Base-by-base conservation (phyloP, 1,140 invertebrate species). In the Ceratoteleas bidentatus region DNA sequence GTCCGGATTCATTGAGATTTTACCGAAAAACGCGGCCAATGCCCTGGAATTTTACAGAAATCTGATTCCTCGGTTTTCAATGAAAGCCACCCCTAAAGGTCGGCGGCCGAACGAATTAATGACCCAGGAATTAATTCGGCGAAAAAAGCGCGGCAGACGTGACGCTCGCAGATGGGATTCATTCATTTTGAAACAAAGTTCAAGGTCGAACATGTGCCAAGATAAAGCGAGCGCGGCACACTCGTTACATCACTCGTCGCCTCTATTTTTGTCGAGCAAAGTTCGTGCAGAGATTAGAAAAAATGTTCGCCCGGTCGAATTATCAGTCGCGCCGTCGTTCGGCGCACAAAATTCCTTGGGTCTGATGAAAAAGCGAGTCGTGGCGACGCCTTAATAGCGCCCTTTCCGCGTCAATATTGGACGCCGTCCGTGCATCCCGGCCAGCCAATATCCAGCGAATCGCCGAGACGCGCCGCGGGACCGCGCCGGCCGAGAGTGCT, bases 401-500 rank as follows among this genome's bases (percentile, higher is more conserved):
- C 66, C 73, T 64, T 53, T 13, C 49, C 16, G 49, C 43, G 34
- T 68, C 58, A 60, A 58, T 72, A 70, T 61, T 38, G 54, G 53
- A 52, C 49, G 36, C 66, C 53, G 56, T 56, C 43, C 38, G 50
- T 72, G 58, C 53, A 61, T 66, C 53, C 58, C 60, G 38, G 49
- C 24, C 45, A 68, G 38, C 65, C 69, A 73, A 83, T 70, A 79
- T 83, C 53, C 32, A 50, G 57, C 62, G 73, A 62, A 74, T 74
- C n/a, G n/a, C n/a, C n/a, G n/a, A n/a, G n/a, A n/a, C n/a, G n/a
- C 50, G 69, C 74, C 58, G 56, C 75, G 66, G 75, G 74, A 60
- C 79, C 47, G 62, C 69, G 84, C 57, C 43, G 72, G 61, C 82
- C 72, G 84, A 87, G 83, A 87, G 84, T 87, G 84, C 84, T 88